Conservation (phyloP, 2,113 vertebrate genomes). For the Xiphophorus maculatus region DNA sequence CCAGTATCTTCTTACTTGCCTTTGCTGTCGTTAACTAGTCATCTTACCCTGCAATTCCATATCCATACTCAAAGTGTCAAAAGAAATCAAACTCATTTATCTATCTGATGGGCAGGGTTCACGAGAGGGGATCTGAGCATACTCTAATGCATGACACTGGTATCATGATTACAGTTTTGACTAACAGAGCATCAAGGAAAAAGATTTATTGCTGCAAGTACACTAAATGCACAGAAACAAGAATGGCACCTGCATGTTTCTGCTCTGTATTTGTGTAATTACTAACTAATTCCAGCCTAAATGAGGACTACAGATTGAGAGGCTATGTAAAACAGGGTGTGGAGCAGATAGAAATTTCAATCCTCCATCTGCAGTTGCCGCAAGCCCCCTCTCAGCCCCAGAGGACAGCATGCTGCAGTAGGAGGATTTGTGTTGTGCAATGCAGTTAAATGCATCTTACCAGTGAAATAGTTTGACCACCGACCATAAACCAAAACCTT, state of each 20-base stretch:
- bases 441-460: conserved; percentile 52
- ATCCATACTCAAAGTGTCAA: conserved; percentile 57
- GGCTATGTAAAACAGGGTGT: conserved; percentile 55
- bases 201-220: conserved; percentile 52
- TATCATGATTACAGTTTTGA: conserved; percentile 14
- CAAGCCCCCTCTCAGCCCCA: conserved; percentile 22
- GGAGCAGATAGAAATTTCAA: conserved; percentile 56
- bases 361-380: conserved; percentile 44
- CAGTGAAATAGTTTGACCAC: conserved; percentile 43
- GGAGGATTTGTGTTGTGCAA: conserved; percentile 55
- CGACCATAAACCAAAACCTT: conserved; percentile 56
- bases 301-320: conserved; percentile 23
- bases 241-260: conserved; percentile 6
- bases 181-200: conserved; percentile 17
- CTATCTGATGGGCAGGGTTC: conserved; percentile 39
- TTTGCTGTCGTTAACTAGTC: conserved; percentile 63
- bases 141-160: conserved; percentile 6
- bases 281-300: conserved; percentile 59
- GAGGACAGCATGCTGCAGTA: conserved; percentile 44
- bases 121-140: conserved; percentile 21
- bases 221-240: neutral
- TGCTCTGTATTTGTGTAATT: conserved; percentile 52
- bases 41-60: conserved; percentile 34
- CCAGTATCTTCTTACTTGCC: conserved; percentile 23
- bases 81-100: conserved; percentile 54